Percentiles rank a stretch among this genome's conserved stretches.
Conservation (phyloP, 2,888 invertebrate genomes). For the Cephus sareptanus region DNA sequence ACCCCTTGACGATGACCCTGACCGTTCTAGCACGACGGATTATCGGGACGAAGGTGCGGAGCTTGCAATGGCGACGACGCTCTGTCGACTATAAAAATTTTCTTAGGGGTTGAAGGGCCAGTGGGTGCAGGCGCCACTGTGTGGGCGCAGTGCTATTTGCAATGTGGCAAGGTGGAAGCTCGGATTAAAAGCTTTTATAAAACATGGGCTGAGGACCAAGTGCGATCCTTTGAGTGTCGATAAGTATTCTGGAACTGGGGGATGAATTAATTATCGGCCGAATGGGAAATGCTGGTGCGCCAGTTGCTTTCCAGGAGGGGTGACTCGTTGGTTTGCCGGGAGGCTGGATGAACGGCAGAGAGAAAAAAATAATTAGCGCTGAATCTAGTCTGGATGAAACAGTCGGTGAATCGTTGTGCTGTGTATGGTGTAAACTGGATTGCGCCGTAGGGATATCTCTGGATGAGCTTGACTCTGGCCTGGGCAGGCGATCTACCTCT, state of each 20-base stretch:
- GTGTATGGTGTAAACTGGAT: slow-evolving; percentile 3
- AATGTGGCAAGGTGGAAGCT: background rate
- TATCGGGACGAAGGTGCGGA: background rate
- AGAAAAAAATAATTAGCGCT: background rate
- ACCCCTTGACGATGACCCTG: background rate
- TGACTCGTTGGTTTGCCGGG: background rate
- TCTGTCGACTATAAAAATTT: background rate
- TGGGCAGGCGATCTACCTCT: slow-evolving; percentile 3
- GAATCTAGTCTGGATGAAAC: background rate
- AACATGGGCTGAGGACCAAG: background rate
- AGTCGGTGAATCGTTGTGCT: background rate
- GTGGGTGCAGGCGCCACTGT: background rate
- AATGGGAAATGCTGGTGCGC: background rate
- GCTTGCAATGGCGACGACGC: background rate
- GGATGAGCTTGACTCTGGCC: background rate
- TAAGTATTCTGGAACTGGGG: background rate
- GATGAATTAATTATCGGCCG: background rate
- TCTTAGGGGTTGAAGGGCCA: background rate
- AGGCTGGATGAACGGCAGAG: background rate
- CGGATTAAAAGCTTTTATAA: background rate
- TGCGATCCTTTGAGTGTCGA: background rate
- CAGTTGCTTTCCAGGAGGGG: background rate
- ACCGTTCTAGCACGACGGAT: background rate
- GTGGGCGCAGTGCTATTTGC: background rate
- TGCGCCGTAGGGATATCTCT: background rate